Conservation (phyloP, 92 coral and sea anemone species). For the Paramuricea clavata region DNA sequence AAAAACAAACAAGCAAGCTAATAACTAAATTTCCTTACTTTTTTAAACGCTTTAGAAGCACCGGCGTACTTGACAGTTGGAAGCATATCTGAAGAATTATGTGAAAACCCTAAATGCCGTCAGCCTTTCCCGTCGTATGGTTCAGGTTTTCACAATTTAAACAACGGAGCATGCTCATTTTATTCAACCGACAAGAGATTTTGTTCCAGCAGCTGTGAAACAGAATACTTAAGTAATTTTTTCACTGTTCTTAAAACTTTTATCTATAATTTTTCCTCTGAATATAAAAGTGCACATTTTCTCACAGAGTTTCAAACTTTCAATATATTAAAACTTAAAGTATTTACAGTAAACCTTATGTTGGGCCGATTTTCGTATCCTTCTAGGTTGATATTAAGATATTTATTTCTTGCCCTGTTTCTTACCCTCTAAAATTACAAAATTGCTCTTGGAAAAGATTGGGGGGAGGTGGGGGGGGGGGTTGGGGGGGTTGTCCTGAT, state of each 20-base stretch:
- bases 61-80: background rate
- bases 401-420: too few relatives aligned
- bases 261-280: too few relatives aligned
- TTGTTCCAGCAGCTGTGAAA: slow-evolving; percentile 32
- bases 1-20: background rate
- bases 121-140: background rate
- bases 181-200: slow-evolving; percentile 1
- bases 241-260: slow-evolving; percentile 1
- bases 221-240: slow-evolving; percentile 1
- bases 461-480: too few relatives aligned
- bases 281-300: background rate
- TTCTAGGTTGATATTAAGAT: too few relatives aligned
- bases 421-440: too few relatives aligned
- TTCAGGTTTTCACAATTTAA: slow-evolving; percentile 8
- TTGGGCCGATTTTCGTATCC: too few relatives aligned
- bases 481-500: too few relatives aligned
- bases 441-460: too few relatives aligned
- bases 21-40: background rate
- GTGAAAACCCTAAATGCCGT: slow-evolving; percentile 19
- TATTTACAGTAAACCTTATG: too few relatives aligned
- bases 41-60: background rate
- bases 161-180: background rate
- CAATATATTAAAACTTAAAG: background rate
- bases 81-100: background rate
- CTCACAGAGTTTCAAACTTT: background rate